phyloP scores from a whole-genome alignment of 2,113 vertebrate species.

The Budorcas taxicolor region DNA sequence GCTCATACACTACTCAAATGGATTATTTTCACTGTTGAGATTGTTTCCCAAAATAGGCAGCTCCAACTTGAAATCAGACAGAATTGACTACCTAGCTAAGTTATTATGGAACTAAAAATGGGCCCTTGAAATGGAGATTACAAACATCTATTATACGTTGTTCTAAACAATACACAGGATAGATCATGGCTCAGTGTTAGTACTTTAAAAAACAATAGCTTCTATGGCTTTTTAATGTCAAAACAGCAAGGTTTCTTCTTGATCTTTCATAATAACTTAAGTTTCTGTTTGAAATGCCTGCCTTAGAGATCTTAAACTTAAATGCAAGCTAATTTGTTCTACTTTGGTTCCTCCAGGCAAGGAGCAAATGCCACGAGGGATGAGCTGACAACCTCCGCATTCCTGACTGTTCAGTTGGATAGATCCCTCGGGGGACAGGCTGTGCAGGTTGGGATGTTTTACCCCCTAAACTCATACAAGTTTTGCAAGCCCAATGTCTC shows the following conservation, averaged over 20 bases:
- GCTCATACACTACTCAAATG: not conserved
- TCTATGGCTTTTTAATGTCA: not conserved
- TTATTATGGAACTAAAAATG: not conserved
- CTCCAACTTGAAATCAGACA: not conserved
- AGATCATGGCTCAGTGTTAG: not conserved
- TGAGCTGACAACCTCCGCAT: constrained; percentile 90
- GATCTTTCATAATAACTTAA: not conserved
- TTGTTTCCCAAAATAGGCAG: not conserved
- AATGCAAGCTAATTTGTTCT: not conserved
- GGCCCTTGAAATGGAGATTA: not conserved
- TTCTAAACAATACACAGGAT: not conserved
- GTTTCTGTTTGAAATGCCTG: not conserved
- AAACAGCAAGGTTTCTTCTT: not conserved
- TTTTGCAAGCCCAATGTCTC: not conserved
- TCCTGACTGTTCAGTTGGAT: constrained; percentile 92
- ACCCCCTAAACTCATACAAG: not conserved
- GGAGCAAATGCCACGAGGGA: constrained; percentile 85
- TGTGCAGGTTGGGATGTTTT: constrained; percentile 84
- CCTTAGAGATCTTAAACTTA: not conserved
- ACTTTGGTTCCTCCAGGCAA: constrained; percentile 83
- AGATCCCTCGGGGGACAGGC: constrained; percentile 83
- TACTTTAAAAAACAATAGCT: not conserved
- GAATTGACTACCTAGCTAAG: not conserved
- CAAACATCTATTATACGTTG: not conserved
- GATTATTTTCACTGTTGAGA: not conserved